phyloP scores from a whole-genome alignment of 2,888 invertebrate species.

The Cheilosia vernalis region DNA sequence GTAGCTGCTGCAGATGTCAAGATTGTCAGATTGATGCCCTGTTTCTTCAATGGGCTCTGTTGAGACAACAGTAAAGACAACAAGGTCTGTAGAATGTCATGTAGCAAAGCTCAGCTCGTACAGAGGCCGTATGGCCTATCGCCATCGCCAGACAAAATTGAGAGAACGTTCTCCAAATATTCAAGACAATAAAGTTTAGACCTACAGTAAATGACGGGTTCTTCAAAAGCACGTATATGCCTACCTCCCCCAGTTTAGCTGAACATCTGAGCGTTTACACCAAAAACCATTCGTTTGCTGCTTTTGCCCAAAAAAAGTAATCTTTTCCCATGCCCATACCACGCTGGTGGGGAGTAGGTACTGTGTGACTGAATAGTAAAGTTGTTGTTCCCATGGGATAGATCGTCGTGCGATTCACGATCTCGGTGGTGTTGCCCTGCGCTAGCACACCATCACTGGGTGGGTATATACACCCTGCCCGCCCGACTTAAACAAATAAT shows the following conservation, averaged over 20 bases:
- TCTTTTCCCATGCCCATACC: slow-evolving; percentile 64
- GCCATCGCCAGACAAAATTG: too few relatives aligned
- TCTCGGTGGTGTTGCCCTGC: slow-evolving; percentile 35
- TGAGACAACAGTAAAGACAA: too few relatives aligned
- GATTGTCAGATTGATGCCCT: too few relatives aligned
- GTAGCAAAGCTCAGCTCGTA: too few relatives aligned
- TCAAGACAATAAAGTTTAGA: slow-evolving; percentile 29
- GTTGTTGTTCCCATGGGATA: slow-evolving; percentile 74
- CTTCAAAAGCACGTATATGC: not conserved
- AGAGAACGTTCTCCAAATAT: too few relatives aligned
- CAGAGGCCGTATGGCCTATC: too few relatives aligned
- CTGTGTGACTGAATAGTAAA: slow-evolving; percentile 45
- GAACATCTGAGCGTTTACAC: slow-evolving; percentile 53
- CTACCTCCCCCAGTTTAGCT: slow-evolving; percentile 11
- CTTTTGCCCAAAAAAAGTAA: slow-evolving; percentile 62
- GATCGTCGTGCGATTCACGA: slow-evolving; percentile 69
- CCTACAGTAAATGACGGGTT: slow-evolving; percentile 4
- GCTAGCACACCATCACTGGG: slow-evolving; percentile 55
- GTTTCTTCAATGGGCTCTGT: too few relatives aligned
- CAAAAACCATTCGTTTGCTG: slow-evolving; percentile 48
- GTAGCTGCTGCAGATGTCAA: too few relatives aligned
- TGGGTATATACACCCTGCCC: slow-evolving; percentile 66
- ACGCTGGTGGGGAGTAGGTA: not conserved
- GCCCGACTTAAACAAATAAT: slow-evolving; percentile 69
- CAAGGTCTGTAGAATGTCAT: too few relatives aligned